Evolutionary conservation across 2,797 vertebrate genomes (phyloP), one percentile per base, ranked within the genome.

Genomic region (Lepus oiostolus): DNA sequence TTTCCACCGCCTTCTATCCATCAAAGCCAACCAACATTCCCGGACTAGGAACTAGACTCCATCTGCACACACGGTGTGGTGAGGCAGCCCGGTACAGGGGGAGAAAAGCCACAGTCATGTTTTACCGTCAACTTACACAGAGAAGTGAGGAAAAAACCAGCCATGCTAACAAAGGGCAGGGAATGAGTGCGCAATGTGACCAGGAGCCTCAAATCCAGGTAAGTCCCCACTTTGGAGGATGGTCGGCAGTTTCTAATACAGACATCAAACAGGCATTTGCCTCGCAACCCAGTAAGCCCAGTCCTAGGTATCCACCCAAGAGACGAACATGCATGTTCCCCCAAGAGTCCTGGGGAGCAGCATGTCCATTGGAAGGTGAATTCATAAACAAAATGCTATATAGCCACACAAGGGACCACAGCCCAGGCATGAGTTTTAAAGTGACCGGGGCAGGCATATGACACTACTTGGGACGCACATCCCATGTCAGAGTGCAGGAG

Each of bases 41-140:
- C 47, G 81, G 28, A 26, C 4, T 63, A 12, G n/a, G 16, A 13
- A 52, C n/a, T 6, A 32, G 17, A 79, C 5, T 3, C 54, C 50
- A 3, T 1, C 38, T 26, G 7, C 17, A 70, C 22, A 32, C 42
- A 60, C 28, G 42, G 38, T 16, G 28, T 28, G 30, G 47, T n/a
- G 6, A 28, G 38, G 35, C 7, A 0, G 21, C 5, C 17, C 6
- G 50, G 32, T 9, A 17, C 0, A 17, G 8, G 32, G 26, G n/a
- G 22, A 7, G 21, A 11, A 3, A 26, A 54, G 60, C 63, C 50
- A 70, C 13, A 28, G 30, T 77, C 42, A 1, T 42, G 24, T 85
- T 32, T 16, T 38, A 50, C 4, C 14, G 16, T 71, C 63, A 21
- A 0, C 22, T 60, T 80, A 13, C 32, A 76, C 65, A 71, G n/a